phyloP scores from a whole-genome alignment of 2,113 vertebrate species.

The Lota lota region DNA sequence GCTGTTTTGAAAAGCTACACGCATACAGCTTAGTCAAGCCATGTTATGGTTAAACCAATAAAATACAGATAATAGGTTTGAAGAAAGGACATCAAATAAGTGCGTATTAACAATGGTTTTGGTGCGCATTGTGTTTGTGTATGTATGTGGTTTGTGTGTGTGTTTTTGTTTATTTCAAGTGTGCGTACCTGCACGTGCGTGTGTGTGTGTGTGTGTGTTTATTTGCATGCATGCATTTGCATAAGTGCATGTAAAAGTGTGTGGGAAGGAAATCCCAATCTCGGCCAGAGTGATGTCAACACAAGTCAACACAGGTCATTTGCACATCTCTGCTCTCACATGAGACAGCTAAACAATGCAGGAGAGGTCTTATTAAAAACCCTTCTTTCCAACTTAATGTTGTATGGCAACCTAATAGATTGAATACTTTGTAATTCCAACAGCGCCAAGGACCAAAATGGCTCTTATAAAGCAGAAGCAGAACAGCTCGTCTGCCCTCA shows the following conservation, averaged over 20 bases:
- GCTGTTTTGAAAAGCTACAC: no score
- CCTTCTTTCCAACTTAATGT: background rate
- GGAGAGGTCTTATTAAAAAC: no score
- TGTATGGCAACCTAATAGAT: background rate
- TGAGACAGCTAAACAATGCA: slow-evolving; percentile 1
- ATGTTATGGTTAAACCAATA: no score
- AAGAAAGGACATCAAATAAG: no score
- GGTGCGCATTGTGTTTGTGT: no score
- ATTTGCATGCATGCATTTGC: no score
- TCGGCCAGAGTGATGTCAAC: slow-evolving; percentile 3
- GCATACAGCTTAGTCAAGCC: no score
- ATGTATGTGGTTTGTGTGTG: no score
- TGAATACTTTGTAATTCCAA: slow-evolving; percentile 7
- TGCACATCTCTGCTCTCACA: background rate
- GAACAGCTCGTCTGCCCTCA: background rate
- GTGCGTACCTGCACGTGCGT: background rate
- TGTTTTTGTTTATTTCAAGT: background rate
- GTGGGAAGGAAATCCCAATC: background rate
- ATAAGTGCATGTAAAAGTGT: background rate
- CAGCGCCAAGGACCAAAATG: background rate
- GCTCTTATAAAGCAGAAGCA: background rate
- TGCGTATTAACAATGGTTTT: no score
- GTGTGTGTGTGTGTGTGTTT: slow-evolving; percentile 8
- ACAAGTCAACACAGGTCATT: slow-evolving; percentile 4
- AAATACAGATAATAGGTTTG: no score